Evolutionary conservation across 2,888 invertebrate species (phyloP).

Genomic region (Philhelius pedissequus): DNA sequence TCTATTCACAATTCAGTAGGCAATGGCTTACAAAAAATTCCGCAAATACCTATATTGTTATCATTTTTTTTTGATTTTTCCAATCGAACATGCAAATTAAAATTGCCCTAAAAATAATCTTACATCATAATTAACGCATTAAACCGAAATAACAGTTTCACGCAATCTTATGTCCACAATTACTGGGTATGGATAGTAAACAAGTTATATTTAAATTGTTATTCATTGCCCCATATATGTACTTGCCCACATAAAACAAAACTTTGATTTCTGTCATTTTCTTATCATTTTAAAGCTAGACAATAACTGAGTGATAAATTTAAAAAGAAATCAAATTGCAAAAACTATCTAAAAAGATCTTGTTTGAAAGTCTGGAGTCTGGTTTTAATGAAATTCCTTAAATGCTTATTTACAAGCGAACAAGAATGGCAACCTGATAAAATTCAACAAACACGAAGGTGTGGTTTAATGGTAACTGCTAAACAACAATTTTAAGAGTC

Average conservation of each 20-base stretch:
- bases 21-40: too few species aligned
- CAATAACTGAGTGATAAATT: neutral
- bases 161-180: too few species aligned
- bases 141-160: too few species aligned
- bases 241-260: neutral
- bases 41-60: too few species aligned
- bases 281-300: constrained; percentile 40
- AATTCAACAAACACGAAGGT: constrained; percentile 29
- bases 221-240: neutral
- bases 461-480: neutral
- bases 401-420: neutral
- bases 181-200: too few species aligned
- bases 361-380: constrained; percentile 5
- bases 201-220: too few species aligned
- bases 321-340: constrained; percentile 10
- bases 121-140: too few species aligned
- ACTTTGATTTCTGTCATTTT: constrained; percentile 37
- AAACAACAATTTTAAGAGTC: neutral
- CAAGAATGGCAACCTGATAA: constrained; percentile 9
- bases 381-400: constrained; percentile 37
- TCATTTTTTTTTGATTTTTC: too few species aligned
- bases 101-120: too few species aligned
- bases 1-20: too few species aligned
- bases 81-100: too few species aligned
- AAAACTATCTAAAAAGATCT: neutral